Evolutionary conservation across 2,797 vertebrate species (phyloP), one percentile per base, ranked within the genome.

Genomic region (Megalops cyprinoides): DNA sequence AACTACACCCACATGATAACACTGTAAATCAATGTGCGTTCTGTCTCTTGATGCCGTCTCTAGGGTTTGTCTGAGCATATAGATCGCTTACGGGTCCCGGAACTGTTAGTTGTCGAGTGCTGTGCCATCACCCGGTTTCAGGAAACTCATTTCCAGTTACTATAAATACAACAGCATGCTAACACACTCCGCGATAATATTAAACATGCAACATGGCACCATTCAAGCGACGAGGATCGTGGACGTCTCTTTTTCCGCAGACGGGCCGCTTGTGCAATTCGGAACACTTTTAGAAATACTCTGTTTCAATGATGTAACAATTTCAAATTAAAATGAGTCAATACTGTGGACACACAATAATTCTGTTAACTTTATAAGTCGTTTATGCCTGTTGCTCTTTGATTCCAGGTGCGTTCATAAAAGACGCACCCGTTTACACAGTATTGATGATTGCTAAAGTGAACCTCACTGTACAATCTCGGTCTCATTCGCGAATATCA

Each of bases 161-260:
- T 82, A 79, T 79, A 82, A 82, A 76, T 79, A 82, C 53, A 62
- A 82, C 65, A 74, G 53, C 81, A 53, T 28, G 18, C 25, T 46
- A 58, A 62, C 58, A 48, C 62, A 58, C 55, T 31, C 77, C 10
- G 73, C 37, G 74, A 20, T 78, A 73, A 82, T 82, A 78, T 55
- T 82, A 82, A 81, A 71, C 75, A 77, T 46, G 44, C 77, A 82
- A 71, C 75, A 77, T 46, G 44, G 34, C 48, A 42, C 78, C 67
- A 23, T 34, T 74, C 20, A 18, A 67, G 44, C 23, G 42, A 60
- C 67, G 58, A 53, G 58, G 25, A 65, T 53, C 46, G 8, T 51
- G n/a, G 14, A 74, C n/a, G n/a, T 42, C 58, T 55, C 18, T 18
- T 55, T n/a, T 69, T 10, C 67, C 39, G 37, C 15, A n/a, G 42